Base-by-base conservation (phyloP, 1,140 invertebrate species). In the Asbolus verrucosus region DNA sequence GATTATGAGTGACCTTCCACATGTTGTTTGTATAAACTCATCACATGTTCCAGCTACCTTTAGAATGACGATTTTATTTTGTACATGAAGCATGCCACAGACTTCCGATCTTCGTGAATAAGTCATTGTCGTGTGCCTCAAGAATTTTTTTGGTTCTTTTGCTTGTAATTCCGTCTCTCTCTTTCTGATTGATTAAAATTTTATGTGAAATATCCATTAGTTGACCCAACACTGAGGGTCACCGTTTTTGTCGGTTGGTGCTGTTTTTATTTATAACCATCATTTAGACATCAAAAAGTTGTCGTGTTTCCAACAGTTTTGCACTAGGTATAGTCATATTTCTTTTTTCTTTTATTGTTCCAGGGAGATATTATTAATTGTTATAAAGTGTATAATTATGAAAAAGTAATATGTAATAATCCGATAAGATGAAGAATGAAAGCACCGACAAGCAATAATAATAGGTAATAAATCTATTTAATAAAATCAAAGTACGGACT, bases 401-500 rank as follows among this genome's bases (percentile, higher is more conserved):
- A 54, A 54, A 27, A 43, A 6, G 13, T 16, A 16, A 43, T 43
- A 27, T 30, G 46, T 54, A 54, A 54, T 50, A 50, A 50, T 27
- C 21, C 21, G 43, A 50, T 50, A 50, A 54, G 46, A 54, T 54
- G 46, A 54, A 54, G 46, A 54, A 54, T 54, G 46, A 54, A 54
- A 54, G 46, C 46, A 33, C 24, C 30, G 46, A 59, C 66, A 39
- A 67, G 54, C 66, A 38, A 38, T 46, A 59, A 59, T 50, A 67
- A 67, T 67, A 59, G 46, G 46, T 38, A 38, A 67, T 67, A 67
- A 67, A 67, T 67, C 43, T 59, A 54, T 54, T 54, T 54, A 67
- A 67, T 67, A 50, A 67, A 67, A 67, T 67, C 66, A 59, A 67
- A 67, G 66, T 67, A 30, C 54, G 46, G 31, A 59, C 50, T 67